These are phyloP conservation scores for Drosophila guanche DNA, from an alignment of 1,140 invertebrate species.

Conservation along the genomic window DNA sequence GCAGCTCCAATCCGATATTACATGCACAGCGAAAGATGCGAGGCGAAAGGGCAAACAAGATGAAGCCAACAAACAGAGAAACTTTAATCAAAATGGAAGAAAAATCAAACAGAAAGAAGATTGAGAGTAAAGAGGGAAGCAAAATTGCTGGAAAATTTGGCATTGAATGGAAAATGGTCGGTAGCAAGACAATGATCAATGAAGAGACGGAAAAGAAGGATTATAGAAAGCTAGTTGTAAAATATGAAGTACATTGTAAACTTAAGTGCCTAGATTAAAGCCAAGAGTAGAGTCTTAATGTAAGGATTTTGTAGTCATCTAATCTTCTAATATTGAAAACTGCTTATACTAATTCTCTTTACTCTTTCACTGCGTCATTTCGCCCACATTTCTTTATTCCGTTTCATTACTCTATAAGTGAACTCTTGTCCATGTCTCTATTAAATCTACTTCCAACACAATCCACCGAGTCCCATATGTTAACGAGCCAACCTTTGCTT, in stretches of 20 bases:
- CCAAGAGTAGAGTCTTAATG: too few species aligned
- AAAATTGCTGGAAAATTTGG: neutral
- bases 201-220: neutral
- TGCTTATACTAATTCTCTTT: too few species aligned
- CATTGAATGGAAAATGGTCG: neutral
- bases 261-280: too few species aligned
- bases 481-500: constrained; percentile 13
- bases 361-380: too few species aligned
- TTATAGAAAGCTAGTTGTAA: neutral
- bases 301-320: too few species aligned
- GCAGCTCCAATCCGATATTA: constrained; percentile 25
- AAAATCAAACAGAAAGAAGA: neutral
- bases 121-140: neutral
- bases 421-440: too few species aligned
- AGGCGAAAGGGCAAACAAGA: constrained; percentile 18
- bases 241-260: neutral
- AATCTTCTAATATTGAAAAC: too few species aligned
- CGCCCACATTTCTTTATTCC: too few species aligned
- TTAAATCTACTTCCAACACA: too few species aligned
- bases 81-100: constrained; percentile 38
- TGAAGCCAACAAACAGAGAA: constrained; percentile 5
- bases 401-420: too few species aligned
- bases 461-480: constrained; percentile 27
- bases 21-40: constrained; percentile 31
- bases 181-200: constrained; percentile 21